Percentiles rank a stretch among this genome's conserved stretches.
Conservation (phyloP, 2,797 vertebrate genomes). For the Fringilla coelebs region DNA sequence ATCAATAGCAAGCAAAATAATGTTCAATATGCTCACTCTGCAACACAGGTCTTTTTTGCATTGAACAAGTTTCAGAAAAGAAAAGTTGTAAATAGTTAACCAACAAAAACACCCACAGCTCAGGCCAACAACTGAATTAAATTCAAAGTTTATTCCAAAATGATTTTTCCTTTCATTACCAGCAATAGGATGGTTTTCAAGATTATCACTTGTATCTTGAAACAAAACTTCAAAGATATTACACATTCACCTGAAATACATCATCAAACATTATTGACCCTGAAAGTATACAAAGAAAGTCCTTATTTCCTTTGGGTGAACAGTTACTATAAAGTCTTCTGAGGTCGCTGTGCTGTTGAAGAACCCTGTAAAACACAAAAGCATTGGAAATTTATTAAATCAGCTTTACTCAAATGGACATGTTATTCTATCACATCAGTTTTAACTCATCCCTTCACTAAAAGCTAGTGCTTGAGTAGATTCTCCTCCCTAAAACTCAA, state of each 20-base stretch:
- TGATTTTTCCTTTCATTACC: neutral
- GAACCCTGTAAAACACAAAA: conserved; percentile 65
- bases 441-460: neutral
- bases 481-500: neutral
- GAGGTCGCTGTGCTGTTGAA: neutral
- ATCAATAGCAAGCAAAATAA: neutral
- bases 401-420: neutral
- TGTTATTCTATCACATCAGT: neutral
- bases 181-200: neutral
- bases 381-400: neutral
- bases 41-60: neutral
- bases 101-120: neutral
- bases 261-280: neutral
- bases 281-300: conserved; percentile 88
- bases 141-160: conserved; percentile 47
- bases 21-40: neutral
- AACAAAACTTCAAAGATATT: neutral
- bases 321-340: conserved; percentile 71
- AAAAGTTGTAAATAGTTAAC: neutral
- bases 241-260: neutral
- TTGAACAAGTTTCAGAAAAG: neutral
- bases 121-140: neutral
- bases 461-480: neutral
- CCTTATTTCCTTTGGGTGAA: conserved; percentile 87
- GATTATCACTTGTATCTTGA: neutral